These are phyloP conservation scores for Barypeithes pellucidus DNA, from an alignment of 2,888 invertebrate genomes.

Conservation along the genomic window DNA sequence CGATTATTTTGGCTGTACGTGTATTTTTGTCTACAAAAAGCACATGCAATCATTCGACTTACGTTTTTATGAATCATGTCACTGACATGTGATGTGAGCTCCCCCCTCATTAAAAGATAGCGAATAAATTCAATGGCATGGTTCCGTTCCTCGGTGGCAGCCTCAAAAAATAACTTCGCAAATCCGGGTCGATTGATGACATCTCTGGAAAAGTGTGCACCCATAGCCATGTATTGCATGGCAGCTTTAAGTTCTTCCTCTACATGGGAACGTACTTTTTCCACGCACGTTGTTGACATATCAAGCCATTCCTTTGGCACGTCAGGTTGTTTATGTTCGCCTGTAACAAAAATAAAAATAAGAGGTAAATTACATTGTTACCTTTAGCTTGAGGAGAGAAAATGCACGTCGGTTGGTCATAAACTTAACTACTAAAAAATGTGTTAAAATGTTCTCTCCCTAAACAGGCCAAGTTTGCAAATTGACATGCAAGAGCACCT, in stretches of 20 bases:
- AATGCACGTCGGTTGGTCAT: no score
- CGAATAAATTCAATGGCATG: constrained; percentile 92
- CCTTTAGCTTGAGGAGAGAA: no score
- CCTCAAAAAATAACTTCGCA: constrained; percentile 87
- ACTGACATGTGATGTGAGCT: constrained; percentile 77
- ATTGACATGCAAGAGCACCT: no score
- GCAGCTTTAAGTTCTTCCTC: constrained; percentile 86
- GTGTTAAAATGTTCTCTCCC: no score
- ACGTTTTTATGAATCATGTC: constrained; percentile 72
- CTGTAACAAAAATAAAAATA: constrained; percentile 68
- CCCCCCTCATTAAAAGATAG: constrained; percentile 90
- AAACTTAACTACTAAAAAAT: no score
- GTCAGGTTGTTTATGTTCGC: constrained; percentile 74
- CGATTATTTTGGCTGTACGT: no score
- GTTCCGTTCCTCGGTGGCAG: constrained; percentile 89
- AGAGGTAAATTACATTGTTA: no score
- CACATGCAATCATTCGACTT: no score
- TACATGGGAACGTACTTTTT: constrained; percentile 80
- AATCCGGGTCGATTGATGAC: constrained; percentile 89
- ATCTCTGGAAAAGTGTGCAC: constrained; percentile 86
- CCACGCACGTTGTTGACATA: constrained; percentile 78
- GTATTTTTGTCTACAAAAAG: no score
- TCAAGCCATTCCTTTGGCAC: constrained; percentile 78
- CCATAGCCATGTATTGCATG: constrained; percentile 89
- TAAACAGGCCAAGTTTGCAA: no score